Conservation (phyloP, 2,113 vertebrate genomes). For the Pseudolaguvia tuberculata region DNA sequence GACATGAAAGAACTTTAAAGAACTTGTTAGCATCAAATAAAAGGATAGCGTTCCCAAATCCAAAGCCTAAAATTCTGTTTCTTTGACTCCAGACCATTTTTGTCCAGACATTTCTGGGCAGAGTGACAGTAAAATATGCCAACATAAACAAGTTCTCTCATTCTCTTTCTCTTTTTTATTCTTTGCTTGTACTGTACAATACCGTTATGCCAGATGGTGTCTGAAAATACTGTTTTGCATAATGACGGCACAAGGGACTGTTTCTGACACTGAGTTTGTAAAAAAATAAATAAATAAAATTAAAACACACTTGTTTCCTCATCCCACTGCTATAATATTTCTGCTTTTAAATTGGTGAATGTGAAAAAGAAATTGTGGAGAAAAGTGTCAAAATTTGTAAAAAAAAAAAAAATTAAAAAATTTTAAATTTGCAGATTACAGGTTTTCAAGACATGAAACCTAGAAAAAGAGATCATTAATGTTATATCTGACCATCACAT, state of each 20-base stretch:
- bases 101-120: neutral
- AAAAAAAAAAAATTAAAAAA: neutral
- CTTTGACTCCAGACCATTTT: neutral
- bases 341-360: neutral
- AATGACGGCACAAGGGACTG: constrained; percentile 19
- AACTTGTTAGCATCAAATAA: neutral
- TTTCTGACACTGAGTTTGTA: constrained; percentile 21
- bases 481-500: too few relatives aligned
- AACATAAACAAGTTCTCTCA: neutral
- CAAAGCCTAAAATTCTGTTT: neutral
- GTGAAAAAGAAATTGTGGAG: neutral
- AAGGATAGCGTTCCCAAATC: neutral
- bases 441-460: neutral
- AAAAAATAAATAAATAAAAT: constrained; percentile 22
- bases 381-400: neutral
- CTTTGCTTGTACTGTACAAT: constrained; percentile 11
- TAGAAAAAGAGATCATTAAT: too few relatives aligned
- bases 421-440: neutral
- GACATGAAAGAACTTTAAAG: neutral
- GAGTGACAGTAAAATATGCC: neutral
- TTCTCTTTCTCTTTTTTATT: neutral
- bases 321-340: constrained; percentile 4
- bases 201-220: constrained; percentile 23
- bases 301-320: neutral
- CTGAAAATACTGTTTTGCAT: constrained; percentile 17